phyloP scores from a whole-genome alignment of 2,888 invertebrate genomes.

The Pristionchus japonicus region DNA sequence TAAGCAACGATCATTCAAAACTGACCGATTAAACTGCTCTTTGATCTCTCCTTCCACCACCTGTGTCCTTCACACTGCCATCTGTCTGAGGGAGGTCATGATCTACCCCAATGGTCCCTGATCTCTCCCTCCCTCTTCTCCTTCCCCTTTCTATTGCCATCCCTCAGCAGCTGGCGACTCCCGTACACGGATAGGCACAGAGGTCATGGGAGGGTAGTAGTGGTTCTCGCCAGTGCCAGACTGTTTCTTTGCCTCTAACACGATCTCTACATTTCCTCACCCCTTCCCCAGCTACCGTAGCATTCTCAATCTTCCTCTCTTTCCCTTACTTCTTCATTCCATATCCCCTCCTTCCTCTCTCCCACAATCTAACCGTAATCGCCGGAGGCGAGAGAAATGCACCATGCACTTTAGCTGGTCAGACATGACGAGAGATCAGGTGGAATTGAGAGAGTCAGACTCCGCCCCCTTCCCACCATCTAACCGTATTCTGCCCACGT shows the following conservation, averaged over 20 bases:
- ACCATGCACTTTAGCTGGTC: background rate
- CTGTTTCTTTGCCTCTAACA: background rate
- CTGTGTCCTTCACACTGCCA: background rate
- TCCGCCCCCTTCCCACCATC: background rate
- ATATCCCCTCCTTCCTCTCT: conserved; percentile 38
- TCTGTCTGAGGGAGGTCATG: background rate
- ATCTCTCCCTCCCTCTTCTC: background rate
- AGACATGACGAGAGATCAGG: background rate
- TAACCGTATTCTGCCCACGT: background rate
- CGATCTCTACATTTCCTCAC: background rate
- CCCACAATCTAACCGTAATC: background rate
- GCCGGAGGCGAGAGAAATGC: background rate
- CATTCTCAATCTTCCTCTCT: conserved; percentile 40
- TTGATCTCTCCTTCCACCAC: background rate
- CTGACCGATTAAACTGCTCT: background rate
- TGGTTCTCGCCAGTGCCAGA: background rate
- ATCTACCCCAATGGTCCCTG: background rate
- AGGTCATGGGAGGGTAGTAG: background rate
- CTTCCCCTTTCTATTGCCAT: background rate
- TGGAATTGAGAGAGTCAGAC: background rate
- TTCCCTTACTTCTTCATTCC: conserved; percentile 22
- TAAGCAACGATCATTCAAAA: background rate
- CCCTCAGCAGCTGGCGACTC: background rate
- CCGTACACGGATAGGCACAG: background rate
- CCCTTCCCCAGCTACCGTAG: background rate